Evolutionary conservation across 2,888 invertebrate species (phyloP).

Genomic region (Campoletis raptor): DNA sequence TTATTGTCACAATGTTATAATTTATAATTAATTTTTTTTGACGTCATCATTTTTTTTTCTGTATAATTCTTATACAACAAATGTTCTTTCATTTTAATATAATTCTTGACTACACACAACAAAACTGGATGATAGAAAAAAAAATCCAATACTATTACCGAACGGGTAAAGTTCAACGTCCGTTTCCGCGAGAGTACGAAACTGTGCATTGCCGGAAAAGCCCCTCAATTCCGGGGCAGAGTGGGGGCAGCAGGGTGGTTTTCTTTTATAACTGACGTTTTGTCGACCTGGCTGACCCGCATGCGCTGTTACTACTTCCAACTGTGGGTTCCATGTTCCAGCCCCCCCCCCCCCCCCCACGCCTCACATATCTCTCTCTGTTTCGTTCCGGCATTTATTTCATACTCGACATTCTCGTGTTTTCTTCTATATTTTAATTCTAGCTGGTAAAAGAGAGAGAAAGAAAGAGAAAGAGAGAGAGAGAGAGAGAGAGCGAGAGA

Average conservation of each 20-base stretch:
- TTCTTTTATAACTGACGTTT: conserved; percentile 48
- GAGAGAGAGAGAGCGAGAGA: conserved; percentile 18
- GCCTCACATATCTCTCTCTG: conserved; percentile 12
- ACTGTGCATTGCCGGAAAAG: conserved; percentile 47
- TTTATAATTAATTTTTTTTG: background rate
- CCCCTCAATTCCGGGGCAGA: conserved; percentile 15
- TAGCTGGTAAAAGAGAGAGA: conserved; percentile 19
- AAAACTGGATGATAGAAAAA: background rate
- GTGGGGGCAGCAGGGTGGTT: background rate
- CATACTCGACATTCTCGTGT: conserved; percentile 14
- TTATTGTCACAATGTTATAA: background rate
- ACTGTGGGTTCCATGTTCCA: conserved; percentile 25
- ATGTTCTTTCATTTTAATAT: background rate
- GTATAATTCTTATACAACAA: background rate
- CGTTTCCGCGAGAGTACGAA: conserved; percentile 59
- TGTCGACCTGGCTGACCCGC: conserved; percentile 63
- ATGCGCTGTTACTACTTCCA: conserved; percentile 62
- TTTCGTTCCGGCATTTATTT: conserved; percentile 28
- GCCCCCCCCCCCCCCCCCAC: conserved; percentile 30
- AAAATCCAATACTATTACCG: conserved; percentile 32
- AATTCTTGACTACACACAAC: background rate
- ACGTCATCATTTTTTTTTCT: background rate
- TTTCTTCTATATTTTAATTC: conserved; percentile 62
- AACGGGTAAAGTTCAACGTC: conserved; percentile 65
- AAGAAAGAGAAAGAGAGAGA: background rate